These are phyloP conservation scores for Temnothorax nylanderi DNA, from an alignment of 1,140 invertebrate species.

Conservation along the genomic window DNA sequence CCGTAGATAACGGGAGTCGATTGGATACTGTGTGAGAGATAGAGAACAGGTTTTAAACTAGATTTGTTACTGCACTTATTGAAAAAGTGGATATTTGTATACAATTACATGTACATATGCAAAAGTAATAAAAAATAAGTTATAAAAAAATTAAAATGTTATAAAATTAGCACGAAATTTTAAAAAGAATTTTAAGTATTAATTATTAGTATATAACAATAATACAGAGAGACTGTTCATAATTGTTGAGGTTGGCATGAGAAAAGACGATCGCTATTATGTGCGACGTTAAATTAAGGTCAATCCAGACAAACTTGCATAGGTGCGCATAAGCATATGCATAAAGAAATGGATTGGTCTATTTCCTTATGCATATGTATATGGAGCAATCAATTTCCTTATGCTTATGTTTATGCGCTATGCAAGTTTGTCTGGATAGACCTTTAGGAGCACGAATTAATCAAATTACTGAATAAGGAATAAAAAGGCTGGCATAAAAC, in stretches of 20 bases:
- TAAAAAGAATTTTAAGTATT: neutral
- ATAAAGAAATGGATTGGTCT: no score
- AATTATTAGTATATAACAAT: neutral
- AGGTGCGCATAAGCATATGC: no score
- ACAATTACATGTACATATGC: neutral
- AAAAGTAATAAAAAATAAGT: neutral
- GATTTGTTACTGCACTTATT: neutral
- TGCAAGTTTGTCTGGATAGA: no score
- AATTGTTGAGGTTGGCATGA: neutral
- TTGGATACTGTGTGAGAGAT: constrained; percentile 17
- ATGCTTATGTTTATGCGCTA: no score
- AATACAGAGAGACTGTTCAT: neutral
- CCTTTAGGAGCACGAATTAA: neutral
- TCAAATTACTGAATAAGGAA: neutral
- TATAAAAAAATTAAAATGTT: neutral
- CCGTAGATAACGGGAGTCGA: constrained; percentile 36
- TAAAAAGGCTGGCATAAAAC: constrained; percentile 42
- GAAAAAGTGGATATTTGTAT: neutral
- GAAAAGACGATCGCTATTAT: neutral
- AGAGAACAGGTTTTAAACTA: constrained; percentile 1
- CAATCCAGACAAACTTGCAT: no score
- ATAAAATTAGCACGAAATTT: neutral
- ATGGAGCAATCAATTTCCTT: no score
- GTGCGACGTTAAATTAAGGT: constrained; percentile 31
- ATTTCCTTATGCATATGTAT: no score